A percentile compares a stretch with the other conserved stretches of the same genome.
Conservation (phyloP, 2,797 vertebrate genomes). For the Aphelocoma californica region DNA sequence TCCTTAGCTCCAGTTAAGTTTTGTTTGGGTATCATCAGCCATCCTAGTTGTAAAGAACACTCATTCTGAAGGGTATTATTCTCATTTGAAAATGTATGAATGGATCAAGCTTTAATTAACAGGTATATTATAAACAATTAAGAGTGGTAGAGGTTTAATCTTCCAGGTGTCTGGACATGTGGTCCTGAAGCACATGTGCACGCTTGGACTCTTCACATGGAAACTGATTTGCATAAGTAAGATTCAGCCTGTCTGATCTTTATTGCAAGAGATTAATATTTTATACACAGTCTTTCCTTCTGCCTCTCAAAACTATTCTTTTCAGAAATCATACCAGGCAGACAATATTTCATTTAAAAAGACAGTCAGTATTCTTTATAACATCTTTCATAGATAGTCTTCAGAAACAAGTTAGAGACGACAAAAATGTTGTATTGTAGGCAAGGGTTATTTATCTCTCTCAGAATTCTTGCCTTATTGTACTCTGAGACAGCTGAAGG, state of each 20-base stretch:
- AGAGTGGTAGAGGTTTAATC: background rate
- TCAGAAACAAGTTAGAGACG: background rate
- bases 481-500: background rate
- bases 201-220: background rate
- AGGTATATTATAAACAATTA: background rate
- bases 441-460: background rate
- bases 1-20: background rate
- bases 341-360: background rate
- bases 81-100: background rate
- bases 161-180: background rate
- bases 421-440: background rate
- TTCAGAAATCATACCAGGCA: background rate
- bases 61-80: background rate
- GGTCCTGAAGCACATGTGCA: rapidly evolving
- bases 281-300: background rate
- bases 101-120: background rate
- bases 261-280: background rate
- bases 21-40: background rate
- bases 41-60: background rate
- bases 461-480: background rate
- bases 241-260: background rate
- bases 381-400: background rate
- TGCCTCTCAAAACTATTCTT: background rate
- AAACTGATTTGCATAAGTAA: background rate
- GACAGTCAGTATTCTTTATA: background rate